Evolutionary conservation across 2,888 invertebrate species (phyloP), one percentile per base, ranked within the genome.

Genomic region (Alloscopus bannaensis): DNA sequence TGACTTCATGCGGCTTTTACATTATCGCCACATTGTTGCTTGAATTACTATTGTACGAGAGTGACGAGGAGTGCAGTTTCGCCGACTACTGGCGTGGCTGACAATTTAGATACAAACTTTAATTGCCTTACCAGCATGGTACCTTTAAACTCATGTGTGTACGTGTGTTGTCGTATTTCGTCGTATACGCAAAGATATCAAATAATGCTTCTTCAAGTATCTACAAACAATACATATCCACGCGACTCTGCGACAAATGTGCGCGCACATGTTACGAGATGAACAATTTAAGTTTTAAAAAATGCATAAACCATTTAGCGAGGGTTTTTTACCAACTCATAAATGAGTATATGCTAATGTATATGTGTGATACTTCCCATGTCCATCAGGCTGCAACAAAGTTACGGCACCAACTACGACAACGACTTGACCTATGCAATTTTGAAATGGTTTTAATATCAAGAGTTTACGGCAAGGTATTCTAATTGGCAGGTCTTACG

Each of bases 91-190:
- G 18, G 8, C 47, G 4, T 36, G 47, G n/a, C 8, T 6, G 11
- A 47, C 47, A 47, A 47, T 47, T 6, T 66, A 50, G 31, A 22
- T 40, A 26, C 28, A 66, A 60, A 60, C 31, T 55, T 55, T 68
- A 68, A 68, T 68, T 68, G 55, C 31, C 40, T 42, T 68, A 42
- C 55, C 68, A 68, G 36, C 68, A 68, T 2, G 55, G 55, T 55
- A 55, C 55, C 55, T 55, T 50, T 31, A n/a, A 57, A 29, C 18
- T 3, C 18, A 24, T 18, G 20, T n/a, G 4, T 18, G 24, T 55
- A 55, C 28, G 28, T n/a, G 24, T 28, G 55, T 55, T 57, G 57
- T 31, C 57, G 29, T 57, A 57, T 57, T n/a, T n/a, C 40, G 13
- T 40, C 2, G 13, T 45, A 20, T 11, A 45, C 45, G 20, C 3